phyloP scores from a whole-genome alignment of 2,113 vertebrate species.

The Genyomyrus donnyi region DNA sequence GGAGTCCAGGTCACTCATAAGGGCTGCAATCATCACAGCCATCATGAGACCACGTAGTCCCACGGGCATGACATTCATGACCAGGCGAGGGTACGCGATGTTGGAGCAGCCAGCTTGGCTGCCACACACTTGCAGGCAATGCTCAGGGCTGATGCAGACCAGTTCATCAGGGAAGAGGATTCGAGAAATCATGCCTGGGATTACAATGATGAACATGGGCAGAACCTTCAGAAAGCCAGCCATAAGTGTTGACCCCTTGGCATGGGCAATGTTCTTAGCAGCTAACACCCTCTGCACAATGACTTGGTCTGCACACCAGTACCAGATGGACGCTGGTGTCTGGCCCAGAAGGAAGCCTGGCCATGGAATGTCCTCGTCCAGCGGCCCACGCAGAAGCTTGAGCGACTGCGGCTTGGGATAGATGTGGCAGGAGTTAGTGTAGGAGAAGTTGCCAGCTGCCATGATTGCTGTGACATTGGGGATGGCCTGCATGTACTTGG shows the following conservation, averaged over 20 bases:
- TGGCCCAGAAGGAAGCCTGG: constrained; percentile 92
- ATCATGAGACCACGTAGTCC: constrained; percentile 96
- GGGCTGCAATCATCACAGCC: constrained; percentile 96
- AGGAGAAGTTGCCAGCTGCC: constrained; percentile 75
- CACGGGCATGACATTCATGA: constrained; percentile 88
- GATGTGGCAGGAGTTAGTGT: constrained; percentile 76
- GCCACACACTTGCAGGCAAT: constrained; percentile 91
- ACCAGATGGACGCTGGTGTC: constrained; percentile 97
- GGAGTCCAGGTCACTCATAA: constrained; percentile 97
- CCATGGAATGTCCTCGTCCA: constrained; percentile 95
- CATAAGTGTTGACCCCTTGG: constrained; percentile 92
- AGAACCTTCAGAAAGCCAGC: constrained; percentile 90
- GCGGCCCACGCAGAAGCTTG: constrained; percentile 76
- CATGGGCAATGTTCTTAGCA: constrained; percentile 89
- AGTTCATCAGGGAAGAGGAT: constrained; percentile 85
- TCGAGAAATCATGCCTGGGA: constrained; percentile 96
- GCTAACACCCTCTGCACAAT: constrained; percentile 94
- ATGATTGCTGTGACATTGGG: constrained; percentile 84
- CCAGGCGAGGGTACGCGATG: constrained; percentile 90
- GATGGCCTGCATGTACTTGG: constrained; percentile 85
- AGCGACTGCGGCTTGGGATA: constrained; percentile 80
- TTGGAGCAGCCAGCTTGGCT: constrained; percentile 94
- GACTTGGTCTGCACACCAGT: constrained; percentile 98
- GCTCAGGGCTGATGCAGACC: constrained; percentile 91
- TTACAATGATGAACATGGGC: constrained; percentile 95